phyloP scores from a whole-genome alignment of 2,113 vertebrate species.

The Brienomyrus longianalis region DNA sequence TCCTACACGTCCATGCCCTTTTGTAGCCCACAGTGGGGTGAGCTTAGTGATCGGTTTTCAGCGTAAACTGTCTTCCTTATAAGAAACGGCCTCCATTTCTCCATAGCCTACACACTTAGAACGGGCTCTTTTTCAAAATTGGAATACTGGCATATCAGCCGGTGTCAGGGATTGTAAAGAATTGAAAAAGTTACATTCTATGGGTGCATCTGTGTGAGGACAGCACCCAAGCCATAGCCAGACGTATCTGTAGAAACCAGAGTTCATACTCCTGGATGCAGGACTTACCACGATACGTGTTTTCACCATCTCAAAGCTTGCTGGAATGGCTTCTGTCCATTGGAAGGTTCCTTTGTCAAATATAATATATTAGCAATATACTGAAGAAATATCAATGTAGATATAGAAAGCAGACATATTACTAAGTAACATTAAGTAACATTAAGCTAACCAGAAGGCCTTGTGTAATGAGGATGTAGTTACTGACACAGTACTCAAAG shows the following conservation, averaged over 20 bases:
- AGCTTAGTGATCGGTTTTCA: not conserved
- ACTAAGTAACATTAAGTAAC: not conserved
- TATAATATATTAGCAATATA: not conserved
- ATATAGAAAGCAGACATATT: not conserved
- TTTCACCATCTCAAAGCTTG: not conserved
- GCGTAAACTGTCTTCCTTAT: not conserved
- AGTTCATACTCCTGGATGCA: not conserved
- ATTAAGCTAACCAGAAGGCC: not conserved
- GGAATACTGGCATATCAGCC: not conserved
- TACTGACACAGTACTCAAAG: not conserved
- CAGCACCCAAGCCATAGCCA: not conserved
- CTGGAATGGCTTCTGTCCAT: conserved; percentile 17
- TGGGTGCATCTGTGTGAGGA: not conserved
- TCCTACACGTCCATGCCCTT: not conserved
- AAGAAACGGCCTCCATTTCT: not conserved
- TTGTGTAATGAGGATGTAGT: not conserved
- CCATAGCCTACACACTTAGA: not conserved
- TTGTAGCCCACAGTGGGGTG: not conserved
- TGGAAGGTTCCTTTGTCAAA: conserved; percentile 7
- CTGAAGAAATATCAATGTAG: not conserved
- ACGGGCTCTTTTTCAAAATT: not conserved
- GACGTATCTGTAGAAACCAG: not conserved
- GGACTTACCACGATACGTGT: not conserved
- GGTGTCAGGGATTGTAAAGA: not conserved
- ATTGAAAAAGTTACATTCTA: not conserved